Base-by-base conservation (phyloP, 92 coral and sea anemone species). In the Diadumene lineata region DNA sequence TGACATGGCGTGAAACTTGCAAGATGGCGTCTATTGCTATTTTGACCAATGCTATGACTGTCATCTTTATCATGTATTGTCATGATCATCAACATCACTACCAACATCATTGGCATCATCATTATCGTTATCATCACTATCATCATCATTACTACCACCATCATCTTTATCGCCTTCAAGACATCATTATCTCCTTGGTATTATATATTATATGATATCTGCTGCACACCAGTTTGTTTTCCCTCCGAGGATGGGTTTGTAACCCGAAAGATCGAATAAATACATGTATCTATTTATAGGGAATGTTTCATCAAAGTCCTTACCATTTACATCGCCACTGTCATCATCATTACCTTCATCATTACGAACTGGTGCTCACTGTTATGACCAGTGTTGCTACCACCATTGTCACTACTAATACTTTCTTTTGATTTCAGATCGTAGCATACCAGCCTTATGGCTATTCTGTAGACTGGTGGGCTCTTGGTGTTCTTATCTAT, bases 391-490 rank as follows among this genome's bases (percentile, higher is more conserved):
- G 6, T 38, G 13, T 38, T 13, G 48, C 13, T 38, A 38, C 13
- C 48, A 38, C 13, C 13, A 38, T 38, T 4, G 48, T 38, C 48
- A 38, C 13, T 38, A 13, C 6, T 38, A 38, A 4, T n/a, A n/a
- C n/a, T n/a, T n/a, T n/a, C n/a, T n/a, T 38, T 13, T 17, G 31
- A 16, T 70, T 69, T 38, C 75, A 94, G 98, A 94, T 94, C 61
- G 98, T 94, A 15, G 98, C 98, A n/a, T 94, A 94, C 70, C 98
- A 94, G 75, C 97, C 98, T 0, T 94, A 94, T 73, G 82, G 94
- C 19, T 94, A 65, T 74, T 92, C 98, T 29, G 98, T 94, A 2
- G 98, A 94, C 66, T 94, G 98, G 98, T 94, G 98, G 98, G 98
- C 98, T 2, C 88, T 94, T 50, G 98, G 98, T 18, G 98, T 94